Conservation (phyloP, 2,797 vertebrate species). For the Falco peregrinus region DNA sequence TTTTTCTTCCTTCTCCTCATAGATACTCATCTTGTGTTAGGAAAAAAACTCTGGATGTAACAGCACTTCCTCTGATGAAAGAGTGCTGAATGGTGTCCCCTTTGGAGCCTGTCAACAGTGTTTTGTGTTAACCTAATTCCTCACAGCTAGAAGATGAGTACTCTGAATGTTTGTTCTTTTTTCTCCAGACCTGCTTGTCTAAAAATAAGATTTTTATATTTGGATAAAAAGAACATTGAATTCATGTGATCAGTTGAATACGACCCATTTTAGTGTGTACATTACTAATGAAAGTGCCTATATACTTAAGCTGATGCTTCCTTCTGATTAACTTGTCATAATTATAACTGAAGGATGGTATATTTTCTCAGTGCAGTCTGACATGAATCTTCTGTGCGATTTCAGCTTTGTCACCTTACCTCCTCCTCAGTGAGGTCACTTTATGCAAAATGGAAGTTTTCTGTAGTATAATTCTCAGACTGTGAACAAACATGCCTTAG, state of each 20-base stretch:
- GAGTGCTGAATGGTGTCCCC: constrained; percentile 64
- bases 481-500: not conserved
- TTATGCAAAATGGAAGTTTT: not conserved
- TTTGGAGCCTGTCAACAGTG: constrained; percentile 67
- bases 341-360: not conserved
- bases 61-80: constrained; percentile 64
- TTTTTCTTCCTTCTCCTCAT: constrained; percentile 55
- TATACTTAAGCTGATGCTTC: not conserved
- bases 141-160: constrained; percentile 71
- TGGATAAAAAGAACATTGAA: constrained; percentile 13
- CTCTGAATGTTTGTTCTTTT: constrained; percentile 68
- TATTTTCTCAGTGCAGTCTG: not conserved
- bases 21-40: constrained; percentile 66
- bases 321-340: not conserved
- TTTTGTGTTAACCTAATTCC: constrained; percentile 70
- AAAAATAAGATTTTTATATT: constrained; percentile 25
- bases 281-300: not conserved
- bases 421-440: not conserved
- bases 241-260: not conserved
- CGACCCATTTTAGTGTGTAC: not conserved
- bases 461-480: not conserved
- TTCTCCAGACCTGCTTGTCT: constrained; percentile 55
- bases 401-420: not conserved
- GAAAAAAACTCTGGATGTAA: constrained; percentile 63
- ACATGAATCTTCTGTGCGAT: not conserved